Conservation (phyloP, 2,113 vertebrate species). For the Urocynchramus pylzowi region DNA sequence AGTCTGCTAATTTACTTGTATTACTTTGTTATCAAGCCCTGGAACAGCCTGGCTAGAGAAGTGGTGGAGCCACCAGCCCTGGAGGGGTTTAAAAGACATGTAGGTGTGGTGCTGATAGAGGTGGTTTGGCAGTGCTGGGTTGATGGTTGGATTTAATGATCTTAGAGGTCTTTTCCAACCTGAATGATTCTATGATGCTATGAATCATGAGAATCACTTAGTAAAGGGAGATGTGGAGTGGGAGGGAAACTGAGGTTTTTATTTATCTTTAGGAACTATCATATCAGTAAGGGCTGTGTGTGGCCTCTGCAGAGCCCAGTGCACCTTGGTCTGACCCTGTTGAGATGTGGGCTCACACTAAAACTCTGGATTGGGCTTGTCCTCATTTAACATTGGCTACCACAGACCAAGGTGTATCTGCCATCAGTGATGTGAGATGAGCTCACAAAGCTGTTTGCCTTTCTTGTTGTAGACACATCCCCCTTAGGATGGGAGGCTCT, state of each 20-base stretch:
- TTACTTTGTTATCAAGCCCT: background rate
- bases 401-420: background rate
- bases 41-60: background rate
- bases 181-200: background rate
- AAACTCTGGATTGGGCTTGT: background rate
- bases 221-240: accelerated
- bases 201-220: background rate
- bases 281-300: accelerated
- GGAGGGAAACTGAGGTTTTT: background rate
- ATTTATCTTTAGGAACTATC: background rate
- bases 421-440: background rate
- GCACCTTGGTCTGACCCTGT: background rate
- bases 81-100: background rate
- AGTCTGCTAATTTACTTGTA: background rate
- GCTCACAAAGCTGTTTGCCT: background rate
- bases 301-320: background rate
- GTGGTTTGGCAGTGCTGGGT: background rate
- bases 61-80: too few species aligned
- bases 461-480: background rate
- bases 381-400: accelerated
- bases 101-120: background rate
- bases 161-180: background rate
- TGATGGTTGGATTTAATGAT: background rate
- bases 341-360: background rate
- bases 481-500: background rate